A percentile compares a stretch with the other conserved stretches of the same genome.
phyloP scores from a whole-genome alignment of 2,797 vertebrate genomes.

The Phalanger gymnotis region DNA sequence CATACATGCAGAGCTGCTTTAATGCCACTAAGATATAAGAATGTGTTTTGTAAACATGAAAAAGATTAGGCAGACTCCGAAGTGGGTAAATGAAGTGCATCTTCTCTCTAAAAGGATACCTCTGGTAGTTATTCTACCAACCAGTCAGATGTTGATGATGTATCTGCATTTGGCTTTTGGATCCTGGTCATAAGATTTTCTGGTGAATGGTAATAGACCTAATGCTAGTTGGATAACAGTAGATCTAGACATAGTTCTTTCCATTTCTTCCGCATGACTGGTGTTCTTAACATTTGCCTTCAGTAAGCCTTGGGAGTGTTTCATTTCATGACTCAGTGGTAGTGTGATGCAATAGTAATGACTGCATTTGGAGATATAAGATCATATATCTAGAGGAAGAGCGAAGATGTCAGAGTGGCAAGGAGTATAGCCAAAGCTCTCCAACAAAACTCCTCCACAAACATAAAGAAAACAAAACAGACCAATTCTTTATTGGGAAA shows the following conservation, averaged over 20 bases:
- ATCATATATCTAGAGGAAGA: neutral
- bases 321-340: neutral
- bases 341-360: neutral
- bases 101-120: slow-evolving; percentile 21
- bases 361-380: neutral
- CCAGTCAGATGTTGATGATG: neutral
- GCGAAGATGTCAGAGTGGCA: neutral
- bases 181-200: neutral
- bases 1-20: slow-evolving; percentile 57
- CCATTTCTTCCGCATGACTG: neutral
- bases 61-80: slow-evolving; percentile 17
- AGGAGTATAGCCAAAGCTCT: neutral
- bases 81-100: neutral
- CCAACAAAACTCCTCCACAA: neutral
- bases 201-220: neutral
- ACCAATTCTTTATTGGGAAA: neutral
- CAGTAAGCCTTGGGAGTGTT: neutral
- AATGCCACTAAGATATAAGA: slow-evolving; percentile 27
- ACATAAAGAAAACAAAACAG: neutral
- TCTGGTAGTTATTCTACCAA: neutral
- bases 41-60: neutral
- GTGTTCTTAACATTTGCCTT: neutral
- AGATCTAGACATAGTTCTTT: neutral
- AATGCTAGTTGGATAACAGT: neutral
- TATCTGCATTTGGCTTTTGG: neutral